Evolutionary conservation across 1,140 invertebrate genomes (phyloP).

Genomic region (Condylostylus longicornis): DNA sequence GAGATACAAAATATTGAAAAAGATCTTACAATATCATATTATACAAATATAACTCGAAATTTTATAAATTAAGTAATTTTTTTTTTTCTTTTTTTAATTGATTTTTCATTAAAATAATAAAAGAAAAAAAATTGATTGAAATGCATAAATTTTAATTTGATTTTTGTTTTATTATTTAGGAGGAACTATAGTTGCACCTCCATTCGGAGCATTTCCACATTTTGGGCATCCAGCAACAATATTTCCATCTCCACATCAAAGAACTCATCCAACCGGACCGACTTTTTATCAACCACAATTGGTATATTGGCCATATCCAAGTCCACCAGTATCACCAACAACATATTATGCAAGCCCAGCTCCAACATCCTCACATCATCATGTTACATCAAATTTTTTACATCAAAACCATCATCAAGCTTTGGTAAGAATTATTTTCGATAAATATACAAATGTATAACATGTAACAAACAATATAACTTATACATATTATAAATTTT

Average conservation of each 20-base stretch:
- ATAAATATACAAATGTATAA: too few relatives aligned
- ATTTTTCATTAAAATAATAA: background rate
- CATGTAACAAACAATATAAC: too few relatives aligned
- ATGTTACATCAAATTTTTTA: constrained; percentile 7
- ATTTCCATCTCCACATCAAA: constrained; percentile 31
- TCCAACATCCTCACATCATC: constrained; percentile 36
- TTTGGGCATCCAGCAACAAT: constrained; percentile 16
- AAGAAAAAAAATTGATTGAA: background rate
- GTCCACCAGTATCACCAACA: constrained; percentile 77
- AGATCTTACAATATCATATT: constrained; percentile 14
- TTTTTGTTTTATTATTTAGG: constrained; percentile 10
- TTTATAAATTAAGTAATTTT: constrained; percentile 2
- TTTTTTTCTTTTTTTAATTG: constrained; percentile 1
- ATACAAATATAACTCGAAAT: background rate
- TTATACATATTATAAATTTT: too few relatives aligned
- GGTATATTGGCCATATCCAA: constrained; percentile 82
- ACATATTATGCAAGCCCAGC: constrained; percentile 57
- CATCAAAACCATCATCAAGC: constrained; percentile 33
- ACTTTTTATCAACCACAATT: constrained; percentile 40
- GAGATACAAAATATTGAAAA: constrained; percentile 20
- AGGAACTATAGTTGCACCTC: constrained; percentile 22
- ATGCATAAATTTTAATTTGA: constrained; percentile 2
- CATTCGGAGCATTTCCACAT: constrained; percentile 20
- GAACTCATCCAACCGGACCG: constrained; percentile 35
- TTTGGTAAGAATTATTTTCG: constrained; percentile 28